Evolutionary conservation across 2,888 invertebrate genomes (phyloP).

Genomic region (Rhopalosiphum nymphaeae): DNA sequence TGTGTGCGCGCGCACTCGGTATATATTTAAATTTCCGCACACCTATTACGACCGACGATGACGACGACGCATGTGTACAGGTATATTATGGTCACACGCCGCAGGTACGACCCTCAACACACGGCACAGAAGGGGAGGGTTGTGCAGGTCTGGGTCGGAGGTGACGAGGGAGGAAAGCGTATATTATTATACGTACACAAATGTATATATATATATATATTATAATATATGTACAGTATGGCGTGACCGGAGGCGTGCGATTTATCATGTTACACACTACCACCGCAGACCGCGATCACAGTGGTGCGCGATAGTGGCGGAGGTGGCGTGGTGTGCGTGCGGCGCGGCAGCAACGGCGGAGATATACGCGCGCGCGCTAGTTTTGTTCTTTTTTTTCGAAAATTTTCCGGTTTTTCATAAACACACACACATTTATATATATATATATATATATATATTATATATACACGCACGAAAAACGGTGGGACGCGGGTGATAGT

Average conservation of each 20-base stretch:
- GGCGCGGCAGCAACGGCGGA: not conserved
- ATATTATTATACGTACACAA: no score
- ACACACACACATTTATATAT: not conserved
- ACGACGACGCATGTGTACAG: not conserved
- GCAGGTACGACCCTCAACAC: constrained; percentile 30
- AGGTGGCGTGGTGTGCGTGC: not conserved
- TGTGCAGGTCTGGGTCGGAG: not conserved
- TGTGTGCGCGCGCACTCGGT: not conserved
- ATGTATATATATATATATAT: not conserved
- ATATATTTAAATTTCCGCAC: constrained; percentile 43
- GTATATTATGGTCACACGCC: not conserved
- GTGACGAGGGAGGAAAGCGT: not conserved
- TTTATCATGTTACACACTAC: constrained; percentile 52
- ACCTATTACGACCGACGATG: not conserved
- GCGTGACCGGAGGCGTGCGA: constrained; percentile 63
- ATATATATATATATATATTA: not conserved
- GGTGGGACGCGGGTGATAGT: constrained; percentile 1
- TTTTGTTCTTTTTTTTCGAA: not conserved
- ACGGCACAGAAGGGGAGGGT: not conserved
- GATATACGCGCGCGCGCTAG: not conserved
- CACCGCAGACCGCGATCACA: constrained; percentile 14
- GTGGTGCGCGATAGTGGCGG: not conserved
- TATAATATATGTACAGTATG: constrained; percentile 1
- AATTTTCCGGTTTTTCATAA: constrained; percentile 18
- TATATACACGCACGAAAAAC: not conserved